Percentiles rank a stretch among this genome's conserved stretches.
Evolutionary conservation across 2,113 vertebrate species (phyloP).

Genomic region (Numida meleagris): DNA sequence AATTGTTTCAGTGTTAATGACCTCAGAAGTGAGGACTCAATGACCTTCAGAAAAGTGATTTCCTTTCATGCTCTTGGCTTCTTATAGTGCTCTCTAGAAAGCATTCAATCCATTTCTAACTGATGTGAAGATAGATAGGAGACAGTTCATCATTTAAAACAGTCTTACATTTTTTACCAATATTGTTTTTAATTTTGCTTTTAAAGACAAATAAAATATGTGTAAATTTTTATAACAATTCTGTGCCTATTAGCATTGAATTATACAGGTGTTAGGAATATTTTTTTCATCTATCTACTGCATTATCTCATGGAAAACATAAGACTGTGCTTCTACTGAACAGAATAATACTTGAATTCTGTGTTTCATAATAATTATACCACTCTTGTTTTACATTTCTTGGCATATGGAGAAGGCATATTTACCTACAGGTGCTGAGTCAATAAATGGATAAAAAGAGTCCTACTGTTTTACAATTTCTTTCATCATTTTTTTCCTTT

Average conservation of each 20-base stretch:
- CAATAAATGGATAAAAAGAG: neutral
- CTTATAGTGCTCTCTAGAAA: neutral
- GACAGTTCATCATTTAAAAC: neutral
- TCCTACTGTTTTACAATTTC: neutral
- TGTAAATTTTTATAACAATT: neutral
- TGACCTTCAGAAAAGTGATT: neutral
- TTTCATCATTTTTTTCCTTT: neutral
- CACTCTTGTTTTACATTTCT: neutral
- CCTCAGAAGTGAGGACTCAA: neutral
- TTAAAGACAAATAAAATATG: neutral
- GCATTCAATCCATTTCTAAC: neutral
- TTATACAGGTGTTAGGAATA: neutral
- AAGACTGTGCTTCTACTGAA: neutral
- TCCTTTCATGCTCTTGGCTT: neutral
- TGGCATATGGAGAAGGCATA: neutral
- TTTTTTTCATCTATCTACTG: neutral
- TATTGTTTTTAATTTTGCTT: neutral
- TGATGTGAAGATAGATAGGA: neutral
- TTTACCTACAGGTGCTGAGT: neutral
- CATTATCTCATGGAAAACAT: neutral
- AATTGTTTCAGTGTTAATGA: neutral
- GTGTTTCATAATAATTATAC: neutral
- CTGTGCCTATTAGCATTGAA: neutral
- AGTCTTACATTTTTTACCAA: neutral
- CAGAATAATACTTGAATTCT: neutral